Base-by-base conservation (phyloP, 2,888 invertebrate genomes). In the Eristalis pertinax region DNA sequence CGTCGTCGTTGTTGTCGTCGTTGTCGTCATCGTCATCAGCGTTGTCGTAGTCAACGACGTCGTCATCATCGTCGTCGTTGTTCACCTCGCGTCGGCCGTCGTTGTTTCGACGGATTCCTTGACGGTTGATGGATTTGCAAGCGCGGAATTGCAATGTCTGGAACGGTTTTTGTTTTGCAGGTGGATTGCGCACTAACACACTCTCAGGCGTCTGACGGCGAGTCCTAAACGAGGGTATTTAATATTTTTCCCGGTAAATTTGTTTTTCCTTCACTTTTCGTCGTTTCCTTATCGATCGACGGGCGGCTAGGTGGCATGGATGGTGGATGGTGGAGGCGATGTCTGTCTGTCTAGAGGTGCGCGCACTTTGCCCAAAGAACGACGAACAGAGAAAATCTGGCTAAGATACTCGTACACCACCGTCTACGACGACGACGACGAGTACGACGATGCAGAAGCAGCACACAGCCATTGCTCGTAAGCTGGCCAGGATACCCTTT, bases 121-220 rank as follows among this genome's bases (percentile, higher is more conserved):
- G 78, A 80, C 76, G 80, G 80, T 68, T 86, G 86, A 86, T 80
- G 85, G 76, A 88, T 88, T 82, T 79, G 82, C 79, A 75, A 75
- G 78, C 79, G 85, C 81, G 85, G 85, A 82, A 85, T 82, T 82
- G 84, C 85, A 88, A 79, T 88, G 85, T 82, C 81, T 85, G 85
- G 82, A 82, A 64, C 82, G 24, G 60, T 15, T 26, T 62, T 60
- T 60, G 64, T 60, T 63, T 58, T 56, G 73, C 79, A 85, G 88
- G 77, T 89, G 83, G 75, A 84, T 84, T 89, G 77, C 74, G 81
- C 87, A 87, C 84, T 50, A 79, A 83, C 69, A 84, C 87, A 76
- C 56, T 38, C 56, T 15, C 56, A 63, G 70, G 50, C 68, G n/a
- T 26, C 26, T 50, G 19, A 80, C 63, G 41, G 19, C 41, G 24